Evolutionary conservation across 1,140 invertebrate species (phyloP).

Genomic region (Olivierus martensii): DNA sequence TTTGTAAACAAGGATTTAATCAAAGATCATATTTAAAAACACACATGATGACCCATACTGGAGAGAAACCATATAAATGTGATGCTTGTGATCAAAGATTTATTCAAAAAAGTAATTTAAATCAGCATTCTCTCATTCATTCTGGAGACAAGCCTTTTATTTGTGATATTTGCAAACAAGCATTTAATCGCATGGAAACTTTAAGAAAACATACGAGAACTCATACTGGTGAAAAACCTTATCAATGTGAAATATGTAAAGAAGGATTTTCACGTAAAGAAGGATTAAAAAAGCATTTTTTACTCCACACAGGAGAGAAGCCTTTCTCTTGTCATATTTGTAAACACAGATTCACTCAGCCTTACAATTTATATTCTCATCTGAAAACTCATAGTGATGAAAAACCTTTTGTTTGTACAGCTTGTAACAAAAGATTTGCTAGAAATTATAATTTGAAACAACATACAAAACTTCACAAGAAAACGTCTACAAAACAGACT

Average conservation of each 20-base stretch:
- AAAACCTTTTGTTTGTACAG: conserved; percentile 24
- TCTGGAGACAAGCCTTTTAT: conserved; percentile 28
- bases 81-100: conserved; percentile 18
- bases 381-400: conserved; percentile 47
- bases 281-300: conserved; percentile 13
- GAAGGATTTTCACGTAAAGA: conserved; percentile 18
- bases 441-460: too few relatives aligned
- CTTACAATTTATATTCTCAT: conserved; percentile 38
- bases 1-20: conserved; percentile 9
- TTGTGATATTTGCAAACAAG: conserved; percentile 16
- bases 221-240: conserved; percentile 23
- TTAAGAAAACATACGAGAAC: conserved; percentile 16
- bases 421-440: conserved; percentile 15
- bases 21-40: conserved; percentile 11
- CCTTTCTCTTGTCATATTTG: conserved; percentile 31
- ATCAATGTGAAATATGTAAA: conserved; percentile 21
- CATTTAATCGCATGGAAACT: conserved; percentile 5
- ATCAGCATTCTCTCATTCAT: conserved; percentile 17
- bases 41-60: conserved; percentile 11
- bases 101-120: conserved; percentile 16
- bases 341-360: conserved; percentile 37
- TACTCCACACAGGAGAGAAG: conserved; percentile 20
- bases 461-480: too few relatives aligned
- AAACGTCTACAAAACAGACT: too few relatives aligned
- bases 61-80: conserved; percentile 29